Evolutionary conservation across 2,113 vertebrate genomes (phyloP), one percentile per base, ranked within the genome.

Genomic region (Campylomormyrus numenius): DNA sequence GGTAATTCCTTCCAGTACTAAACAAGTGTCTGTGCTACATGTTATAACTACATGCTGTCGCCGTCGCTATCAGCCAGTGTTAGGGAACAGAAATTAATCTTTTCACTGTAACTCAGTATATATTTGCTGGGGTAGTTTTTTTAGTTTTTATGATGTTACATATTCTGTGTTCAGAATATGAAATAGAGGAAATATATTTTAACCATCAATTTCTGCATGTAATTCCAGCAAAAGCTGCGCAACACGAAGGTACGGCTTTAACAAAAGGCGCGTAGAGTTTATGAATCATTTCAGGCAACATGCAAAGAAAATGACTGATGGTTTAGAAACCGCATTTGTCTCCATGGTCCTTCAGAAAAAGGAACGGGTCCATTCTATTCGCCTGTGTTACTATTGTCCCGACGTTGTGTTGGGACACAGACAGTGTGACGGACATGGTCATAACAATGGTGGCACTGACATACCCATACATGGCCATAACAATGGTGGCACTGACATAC

Each of bases 1-100:
- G 45, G 27, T 88, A 88, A 91, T 92, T 92, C 89, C 93, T 92
- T 95, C 92, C 91, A 92, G 91, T 88, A 91, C 92, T 39, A 56
- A 53, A 86, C 31, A 70, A 31, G 3, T 10, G 88, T 50, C 77
- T 31, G 39, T 31, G 17, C 9, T n/a, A 88, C 50, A 66, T 66
- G 31, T 31, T 62, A 13, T 46, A 77, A 90, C 42, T 74, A 84
- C n/a, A 15, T 35, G 84, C 53, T 74, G 89, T 85, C 89, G 90
- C 92, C 91, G 53, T 90, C 66, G 87, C 90, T 88, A 58, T 3
- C 46, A 90, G 53, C 58, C 87, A 80, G 88, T 86, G 88, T 94
- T 91, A 92, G 86, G 53, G 39, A 70, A 88, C 88, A 31, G 52
- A 93, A 91, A 58, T 42, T 42, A 87, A 62, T 62, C 50, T 83